A percentile compares a stretch with the other conserved stretches of the same genome.
Conservation (phyloP, 2,113 vertebrate species). For the Dicaeum eximium region DNA sequence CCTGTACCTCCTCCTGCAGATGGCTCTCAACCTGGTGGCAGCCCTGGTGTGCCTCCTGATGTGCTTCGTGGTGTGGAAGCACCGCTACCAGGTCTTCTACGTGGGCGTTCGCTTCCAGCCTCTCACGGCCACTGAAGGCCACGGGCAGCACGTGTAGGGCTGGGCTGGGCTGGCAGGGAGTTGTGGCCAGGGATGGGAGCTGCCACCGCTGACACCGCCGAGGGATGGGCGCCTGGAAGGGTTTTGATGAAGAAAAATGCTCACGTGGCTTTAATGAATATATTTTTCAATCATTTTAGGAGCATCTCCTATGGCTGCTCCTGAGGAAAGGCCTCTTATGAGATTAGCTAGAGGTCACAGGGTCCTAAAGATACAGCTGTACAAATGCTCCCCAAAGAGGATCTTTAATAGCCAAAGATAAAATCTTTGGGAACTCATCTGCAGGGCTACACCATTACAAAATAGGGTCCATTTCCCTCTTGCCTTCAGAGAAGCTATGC, state of each 20-base stretch:
- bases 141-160: slow-evolving; percentile 79
- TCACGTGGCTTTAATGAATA: background rate
- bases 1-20: slow-evolving; percentile 87
- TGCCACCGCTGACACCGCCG: rapidly evolving
- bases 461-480: background rate
- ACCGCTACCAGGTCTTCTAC: slow-evolving; percentile 95
- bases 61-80: slow-evolving; percentile 95
- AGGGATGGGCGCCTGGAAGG: background rate
- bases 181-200: background rate
- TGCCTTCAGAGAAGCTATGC: background rate
- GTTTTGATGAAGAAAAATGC: background rate
- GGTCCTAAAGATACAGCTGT: background rate
- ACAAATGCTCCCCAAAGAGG: background rate
- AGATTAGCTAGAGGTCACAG: background rate
- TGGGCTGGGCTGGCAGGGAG: background rate
- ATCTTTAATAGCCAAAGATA: background rate
- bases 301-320: background rate
- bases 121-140: slow-evolving; percentile 29
- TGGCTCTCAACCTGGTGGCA: slow-evolving; percentile 83
- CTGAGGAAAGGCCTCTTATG: background rate
- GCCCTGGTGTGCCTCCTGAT: slow-evolving; percentile 81
- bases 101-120: slow-evolving; percentile 78
- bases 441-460: background rate
- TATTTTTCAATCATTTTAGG: background rate
- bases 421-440: background rate